A percentile compares a stretch with the other conserved stretches of the same genome.
Conservation (phyloP, 2,888 invertebrate genomes). For the Torymus auratus region DNA sequence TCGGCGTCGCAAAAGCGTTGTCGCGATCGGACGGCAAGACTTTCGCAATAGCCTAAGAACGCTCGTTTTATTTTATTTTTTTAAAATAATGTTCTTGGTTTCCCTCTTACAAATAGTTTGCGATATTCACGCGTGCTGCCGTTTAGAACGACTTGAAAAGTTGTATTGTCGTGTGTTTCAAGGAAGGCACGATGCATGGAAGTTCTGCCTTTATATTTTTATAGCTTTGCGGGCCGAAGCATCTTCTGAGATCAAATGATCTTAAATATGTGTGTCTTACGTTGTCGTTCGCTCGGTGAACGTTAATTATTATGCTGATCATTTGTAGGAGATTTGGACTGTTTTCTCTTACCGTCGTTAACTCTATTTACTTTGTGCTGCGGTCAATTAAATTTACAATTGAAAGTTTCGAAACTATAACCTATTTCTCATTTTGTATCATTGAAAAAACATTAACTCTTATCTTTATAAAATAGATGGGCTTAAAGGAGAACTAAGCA, state of each 20-base stretch:
- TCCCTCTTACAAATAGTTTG: slow-evolving; percentile 39
- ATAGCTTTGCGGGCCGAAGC: slow-evolving; percentile 18
- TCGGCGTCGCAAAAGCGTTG: slow-evolving; percentile 34
- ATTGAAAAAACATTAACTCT: too few species aligned
- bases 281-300: not conserved
- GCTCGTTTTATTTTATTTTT: slow-evolving; percentile 5
- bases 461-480: too few species aligned
- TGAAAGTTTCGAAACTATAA: too few species aligned
- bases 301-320: not conserved
- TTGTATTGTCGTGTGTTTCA: slow-evolving; percentile 67
- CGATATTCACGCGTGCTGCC: slow-evolving; percentile 7
- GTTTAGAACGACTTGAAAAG: slow-evolving; percentile 44
- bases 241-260: slow-evolving; percentile 13
- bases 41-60: slow-evolving; percentile 24
- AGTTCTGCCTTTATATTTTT: slow-evolving; percentile 65
- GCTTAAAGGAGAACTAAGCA: too few species aligned
- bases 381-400: not conserved
- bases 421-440: too few species aligned
- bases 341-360: not conserved
- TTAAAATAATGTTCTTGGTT: not conserved
- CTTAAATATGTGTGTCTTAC: slow-evolving; percentile 12
- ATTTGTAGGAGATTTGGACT: slow-evolving; percentile 25
- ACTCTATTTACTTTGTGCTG: not conserved
- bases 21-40: slow-evolving; percentile 30
- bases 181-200: slow-evolving; percentile 73